Conservation (phyloP, 2,888 invertebrate species). For the Rhingia rostrata region DNA sequence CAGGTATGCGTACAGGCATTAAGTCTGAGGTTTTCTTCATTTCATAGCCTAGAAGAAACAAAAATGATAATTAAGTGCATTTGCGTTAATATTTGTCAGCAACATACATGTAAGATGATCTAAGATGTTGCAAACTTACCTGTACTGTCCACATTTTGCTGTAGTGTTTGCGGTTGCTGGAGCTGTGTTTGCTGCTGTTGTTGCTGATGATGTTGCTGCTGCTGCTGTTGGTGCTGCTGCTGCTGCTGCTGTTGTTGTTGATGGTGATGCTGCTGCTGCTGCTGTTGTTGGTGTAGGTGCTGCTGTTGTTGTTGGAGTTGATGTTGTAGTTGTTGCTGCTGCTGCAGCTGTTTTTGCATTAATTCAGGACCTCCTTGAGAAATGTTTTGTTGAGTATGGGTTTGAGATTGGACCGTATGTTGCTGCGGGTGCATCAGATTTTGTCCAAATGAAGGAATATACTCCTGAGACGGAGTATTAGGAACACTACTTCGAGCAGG, state of each 20-base stretch:
- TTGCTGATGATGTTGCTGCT: conserved; percentile 31
- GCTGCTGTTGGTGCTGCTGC: conserved; percentile 37
- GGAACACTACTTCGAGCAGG: conserved; percentile 46
- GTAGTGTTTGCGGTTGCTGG: conserved; percentile 70
- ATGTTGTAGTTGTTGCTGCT: conserved; percentile 36
- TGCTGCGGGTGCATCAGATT: conserved; percentile 66
- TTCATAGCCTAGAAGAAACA: conserved; percentile 48
- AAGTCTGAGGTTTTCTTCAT: conserved; percentile 42
- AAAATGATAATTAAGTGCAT: conserved; percentile 12
- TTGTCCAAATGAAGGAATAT: conserved; percentile 50
- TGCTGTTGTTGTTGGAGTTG: conserved; percentile 32
- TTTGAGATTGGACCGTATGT: conserved; percentile 68
- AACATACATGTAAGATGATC: no score
- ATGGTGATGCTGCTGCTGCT: conserved; percentile 71
- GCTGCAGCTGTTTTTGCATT: conserved; percentile 34
- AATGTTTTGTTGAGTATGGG: conserved; percentile 17
- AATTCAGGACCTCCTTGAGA: conserved; percentile 16
- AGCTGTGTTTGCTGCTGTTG: conserved; percentile 66
- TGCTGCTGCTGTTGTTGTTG: conserved; percentile 48
- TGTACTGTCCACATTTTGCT: conserved; percentile 65
- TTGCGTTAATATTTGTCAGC: no score
- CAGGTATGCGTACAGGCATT: conserved; percentile 52
- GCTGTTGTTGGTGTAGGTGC: conserved; percentile 62
- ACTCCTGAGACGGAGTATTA: conserved; percentile 75
- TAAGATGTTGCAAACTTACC: conserved; percentile 17